Evolutionary conservation across 1,140 invertebrate genomes (phyloP).

Genomic region (Zaprionus nigranus): DNA sequence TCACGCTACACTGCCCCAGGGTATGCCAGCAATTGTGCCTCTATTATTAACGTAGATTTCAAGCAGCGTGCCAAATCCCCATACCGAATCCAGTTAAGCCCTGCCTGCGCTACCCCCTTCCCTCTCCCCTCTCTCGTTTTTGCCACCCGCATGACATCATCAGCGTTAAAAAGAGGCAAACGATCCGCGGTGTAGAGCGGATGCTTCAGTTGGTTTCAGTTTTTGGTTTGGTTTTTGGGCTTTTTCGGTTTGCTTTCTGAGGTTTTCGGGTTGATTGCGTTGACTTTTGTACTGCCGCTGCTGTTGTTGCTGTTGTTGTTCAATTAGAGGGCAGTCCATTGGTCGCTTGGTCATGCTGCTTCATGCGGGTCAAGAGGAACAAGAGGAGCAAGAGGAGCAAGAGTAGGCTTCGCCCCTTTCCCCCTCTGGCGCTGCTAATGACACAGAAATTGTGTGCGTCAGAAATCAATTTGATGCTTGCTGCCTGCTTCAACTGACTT

Average conservation of each 20-base stretch:
- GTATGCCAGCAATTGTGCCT: conserved; percentile 29
- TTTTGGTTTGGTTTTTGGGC: conserved; percentile 30
- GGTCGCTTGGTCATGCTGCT: conserved; percentile 45
- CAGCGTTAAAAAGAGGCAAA: conserved; percentile 55
- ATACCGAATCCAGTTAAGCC: conserved; percentile 56
- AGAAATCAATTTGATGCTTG: conserved; percentile 49
- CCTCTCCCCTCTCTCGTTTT: neutral
- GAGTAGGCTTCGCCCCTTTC: neutral
- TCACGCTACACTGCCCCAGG: neutral
- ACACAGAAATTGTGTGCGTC: conserved; percentile 25
- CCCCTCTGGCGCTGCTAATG: conserved; percentile 19
- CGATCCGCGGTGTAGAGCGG: conserved; percentile 59
- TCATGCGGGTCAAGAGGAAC: conserved; percentile 38
- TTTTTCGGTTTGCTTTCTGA: conserved; percentile 44
- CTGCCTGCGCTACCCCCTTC: neutral
- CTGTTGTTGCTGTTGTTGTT: conserved; percentile 3
- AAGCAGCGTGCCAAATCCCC: conserved; percentile 71
- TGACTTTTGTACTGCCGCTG: conserved; percentile 24
- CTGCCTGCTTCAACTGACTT: conserved; percentile 12
- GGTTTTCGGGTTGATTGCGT: conserved; percentile 49
- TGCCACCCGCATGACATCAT: conserved; percentile 65
- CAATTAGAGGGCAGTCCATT: conserved; percentile 20
- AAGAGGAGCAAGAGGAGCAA: neutral
- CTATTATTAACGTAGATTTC: conserved; percentile 43
- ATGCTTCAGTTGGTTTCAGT: conserved; percentile 50